Conservation (phyloP, 2,797 vertebrate species). For the Myotis pilosus region DNA sequence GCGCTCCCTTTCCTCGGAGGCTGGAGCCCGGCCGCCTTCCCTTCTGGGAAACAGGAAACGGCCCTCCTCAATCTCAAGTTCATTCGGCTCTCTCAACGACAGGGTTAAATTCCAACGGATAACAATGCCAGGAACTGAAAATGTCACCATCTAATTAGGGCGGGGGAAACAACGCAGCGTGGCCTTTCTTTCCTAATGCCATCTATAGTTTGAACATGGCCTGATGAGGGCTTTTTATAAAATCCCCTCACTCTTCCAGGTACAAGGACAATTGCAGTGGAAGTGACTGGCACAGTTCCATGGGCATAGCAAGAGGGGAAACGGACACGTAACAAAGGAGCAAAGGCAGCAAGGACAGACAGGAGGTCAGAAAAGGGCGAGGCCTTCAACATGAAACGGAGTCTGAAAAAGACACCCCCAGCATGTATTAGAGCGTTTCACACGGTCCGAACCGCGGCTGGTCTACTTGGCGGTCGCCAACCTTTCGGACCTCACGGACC, state of each 20-base stretch:
- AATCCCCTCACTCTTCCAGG: slow-evolving; percentile 17
- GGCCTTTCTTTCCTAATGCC: slow-evolving; percentile 41
- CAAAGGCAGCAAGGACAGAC: not conserved
- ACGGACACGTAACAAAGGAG: accelerated
- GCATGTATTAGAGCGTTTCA: too few relatives aligned
- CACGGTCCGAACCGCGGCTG: accelerated
- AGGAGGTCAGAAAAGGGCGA: not conserved
- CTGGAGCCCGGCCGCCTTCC: not conserved
- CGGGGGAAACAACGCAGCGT: not conserved
- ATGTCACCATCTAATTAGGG: slow-evolving; percentile 65
- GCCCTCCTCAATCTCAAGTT: slow-evolving; percentile 10
- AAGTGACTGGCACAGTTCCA: not conserved
- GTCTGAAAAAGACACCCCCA: not conserved
- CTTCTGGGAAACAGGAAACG: slow-evolving; percentile 32
- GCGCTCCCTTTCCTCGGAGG: not conserved
- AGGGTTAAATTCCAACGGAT: slow-evolving; percentile 51
- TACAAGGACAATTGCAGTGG: not conserved
- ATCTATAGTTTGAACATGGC: slow-evolving; percentile 48
- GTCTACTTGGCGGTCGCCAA: not conserved
- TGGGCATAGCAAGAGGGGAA: not conserved
- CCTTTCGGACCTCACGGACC: too few relatives aligned
- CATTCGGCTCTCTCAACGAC: slow-evolving; percentile 50
- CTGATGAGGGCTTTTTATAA: slow-evolving; percentile 34
- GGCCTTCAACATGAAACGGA: not conserved
- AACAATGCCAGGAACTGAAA: slow-evolving; percentile 57